phyloP scores from a whole-genome alignment of 2,888 invertebrate species.

The Tetranychus piercei region DNA sequence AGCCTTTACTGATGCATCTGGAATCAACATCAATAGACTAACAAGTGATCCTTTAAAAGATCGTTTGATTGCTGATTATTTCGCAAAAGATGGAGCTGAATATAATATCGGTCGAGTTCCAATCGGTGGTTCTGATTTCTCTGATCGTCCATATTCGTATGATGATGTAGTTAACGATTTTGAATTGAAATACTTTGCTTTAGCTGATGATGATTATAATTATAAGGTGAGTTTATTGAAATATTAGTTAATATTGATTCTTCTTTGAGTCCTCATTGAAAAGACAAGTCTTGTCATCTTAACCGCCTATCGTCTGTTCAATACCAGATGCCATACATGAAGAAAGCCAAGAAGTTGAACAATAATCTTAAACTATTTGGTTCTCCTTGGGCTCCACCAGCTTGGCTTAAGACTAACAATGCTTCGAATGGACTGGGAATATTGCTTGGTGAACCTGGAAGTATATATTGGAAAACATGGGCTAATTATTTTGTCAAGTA shows the following conservation, averaged over 20 bases:
- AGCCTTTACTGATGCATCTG: constrained; percentile 45
- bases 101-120: constrained; percentile 47
- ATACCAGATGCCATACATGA: constrained; percentile 34
- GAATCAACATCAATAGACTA: constrained; percentile 51
- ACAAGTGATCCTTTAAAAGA: constrained; percentile 38
- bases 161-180: constrained; percentile 41
- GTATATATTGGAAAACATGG: constrained; percentile 51
- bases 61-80: constrained; percentile 38
- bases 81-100: constrained; percentile 36
- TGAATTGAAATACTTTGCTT: constrained; percentile 18
- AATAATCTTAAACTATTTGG: constrained; percentile 34
- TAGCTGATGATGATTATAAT: constrained; percentile 19
- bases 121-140: constrained; percentile 72
- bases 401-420: constrained; percentile 40
- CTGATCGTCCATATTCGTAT: constrained; percentile 58
- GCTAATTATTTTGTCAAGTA: constrained; percentile 59
- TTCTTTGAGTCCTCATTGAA: too few species aligned
- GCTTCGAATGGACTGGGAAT: constrained; percentile 36
- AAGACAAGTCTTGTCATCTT: neutral
- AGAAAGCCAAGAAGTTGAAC: constrained; percentile 28
- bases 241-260: neutral
- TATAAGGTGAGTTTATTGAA: constrained; percentile 12
- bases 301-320: neutral
- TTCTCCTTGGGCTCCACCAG: constrained; percentile 41
- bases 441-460: constrained; percentile 30